Percentiles rank a stretch among this genome's conserved stretches.
phyloP scores from a whole-genome alignment of 2,888 invertebrate species.

The Griposia aprilina region DNA sequence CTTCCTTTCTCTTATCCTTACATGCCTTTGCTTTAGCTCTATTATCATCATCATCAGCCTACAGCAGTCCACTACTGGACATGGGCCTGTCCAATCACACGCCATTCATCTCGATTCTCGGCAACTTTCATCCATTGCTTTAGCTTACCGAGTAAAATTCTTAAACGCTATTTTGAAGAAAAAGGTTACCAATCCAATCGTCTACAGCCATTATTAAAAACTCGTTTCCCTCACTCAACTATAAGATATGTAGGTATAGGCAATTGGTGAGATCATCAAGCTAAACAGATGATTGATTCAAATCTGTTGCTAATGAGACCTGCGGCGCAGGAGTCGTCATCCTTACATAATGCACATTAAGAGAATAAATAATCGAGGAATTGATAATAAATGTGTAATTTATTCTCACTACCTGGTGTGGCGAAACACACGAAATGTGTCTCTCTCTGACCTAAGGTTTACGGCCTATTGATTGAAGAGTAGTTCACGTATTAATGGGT shows the following conservation, averaged over 20 bases:
- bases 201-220: constrained; percentile 22
- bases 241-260: constrained; percentile 34
- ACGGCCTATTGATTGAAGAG: constrained; percentile 38
- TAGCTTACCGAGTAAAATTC: background rate
- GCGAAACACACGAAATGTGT: constrained; percentile 37
- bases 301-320: constrained; percentile 47
- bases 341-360: constrained; percentile 57
- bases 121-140: background rate
- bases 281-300: constrained; percentile 47
- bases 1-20: constrained; percentile 2
- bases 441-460: constrained; percentile 29
- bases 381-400: constrained; percentile 51
- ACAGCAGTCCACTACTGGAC: background rate
- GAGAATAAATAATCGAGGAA: constrained; percentile 31
- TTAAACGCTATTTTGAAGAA: background rate
- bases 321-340: constrained; percentile 39
- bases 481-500: constrained; percentile 37
- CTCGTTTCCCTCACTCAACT: constrained; percentile 25
- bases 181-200: constrained; percentile 8
- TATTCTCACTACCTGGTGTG: constrained; percentile 47
- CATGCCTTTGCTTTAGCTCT: background rate
- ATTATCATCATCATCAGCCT: background rate
- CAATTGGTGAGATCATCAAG: constrained; percentile 52
- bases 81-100: background rate
- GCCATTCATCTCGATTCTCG: background rate